A percentile compares a stretch with the other conserved stretches of the same genome.
Conservation (phyloP, 2,888 invertebrate genomes). For the Leucozona laternaria region DNA sequence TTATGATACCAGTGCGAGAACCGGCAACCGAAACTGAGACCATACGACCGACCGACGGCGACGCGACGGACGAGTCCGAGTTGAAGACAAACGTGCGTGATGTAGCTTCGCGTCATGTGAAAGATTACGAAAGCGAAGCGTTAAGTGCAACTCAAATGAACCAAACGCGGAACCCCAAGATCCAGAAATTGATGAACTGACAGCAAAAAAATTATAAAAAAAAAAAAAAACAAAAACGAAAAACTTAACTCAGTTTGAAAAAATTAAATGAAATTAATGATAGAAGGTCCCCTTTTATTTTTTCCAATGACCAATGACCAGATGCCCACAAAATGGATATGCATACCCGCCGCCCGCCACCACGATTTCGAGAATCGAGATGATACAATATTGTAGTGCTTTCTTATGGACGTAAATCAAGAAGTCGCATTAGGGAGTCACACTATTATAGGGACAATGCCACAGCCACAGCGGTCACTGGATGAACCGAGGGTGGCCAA, state of each 20-base stretch:
- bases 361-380: neutral
- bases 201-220: slow-evolving; percentile 2
- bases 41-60: neutral
- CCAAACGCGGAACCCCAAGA: slow-evolving; percentile 62
- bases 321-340: slow-evolving; percentile 50
- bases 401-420: slow-evolving; percentile 67
- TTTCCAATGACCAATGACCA: slow-evolving; percentile 50
- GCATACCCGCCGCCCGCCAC: neutral
- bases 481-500: slow-evolving; percentile 41
- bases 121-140: slow-evolving; percentile 69
- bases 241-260: slow-evolving; percentile 44
- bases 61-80: neutral
- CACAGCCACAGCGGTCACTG: slow-evolving; percentile 22
- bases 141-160: slow-evolving; percentile 66
- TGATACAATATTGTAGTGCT: slow-evolving; percentile 41
- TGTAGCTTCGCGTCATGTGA: slow-evolving; percentile 56
- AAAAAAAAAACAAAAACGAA: slow-evolving; percentile 4
- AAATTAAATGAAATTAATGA: slow-evolving; percentile 73
- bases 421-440: slow-evolving; percentile 50
- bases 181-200: slow-evolving; percentile 59
- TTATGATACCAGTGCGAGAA: slow-evolving; percentile 58
- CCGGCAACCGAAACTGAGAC: slow-evolving; percentile 16
- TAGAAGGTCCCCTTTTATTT: slow-evolving; percentile 28
- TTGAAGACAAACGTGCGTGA: slow-evolving; percentile 63
- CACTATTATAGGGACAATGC: neutral